Conservation (phyloP, 2,113 vertebrate species). For the Corythoichthys haematopterus region DNA sequence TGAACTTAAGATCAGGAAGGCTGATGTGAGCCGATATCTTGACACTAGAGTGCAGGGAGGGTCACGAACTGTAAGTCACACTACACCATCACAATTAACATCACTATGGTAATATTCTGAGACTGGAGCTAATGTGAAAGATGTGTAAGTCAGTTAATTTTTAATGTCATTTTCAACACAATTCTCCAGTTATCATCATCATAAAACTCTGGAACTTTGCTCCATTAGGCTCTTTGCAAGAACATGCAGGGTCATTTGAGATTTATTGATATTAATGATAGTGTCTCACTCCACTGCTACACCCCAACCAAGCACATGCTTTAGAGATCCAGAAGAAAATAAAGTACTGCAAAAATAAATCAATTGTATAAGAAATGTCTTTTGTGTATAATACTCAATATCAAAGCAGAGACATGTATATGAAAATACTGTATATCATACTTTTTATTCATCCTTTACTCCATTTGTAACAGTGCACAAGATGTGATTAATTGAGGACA, state of each 20-base stretch:
- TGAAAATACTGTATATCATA: too few species aligned
- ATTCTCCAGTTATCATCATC: constrained; percentile 51
- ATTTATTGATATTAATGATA: constrained; percentile 2
- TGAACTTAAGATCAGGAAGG: constrained; percentile 44
- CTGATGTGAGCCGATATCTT: constrained; percentile 47
- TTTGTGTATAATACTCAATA: background rate
- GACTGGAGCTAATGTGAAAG: constrained; percentile 60
- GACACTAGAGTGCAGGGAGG: constrained; percentile 37
- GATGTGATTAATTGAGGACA: too few species aligned
- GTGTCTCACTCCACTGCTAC: constrained; percentile 3
- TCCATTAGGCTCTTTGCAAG: constrained; percentile 54
- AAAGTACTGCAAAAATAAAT: background rate
- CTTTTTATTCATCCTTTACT: too few species aligned
- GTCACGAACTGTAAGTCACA: constrained; percentile 46
- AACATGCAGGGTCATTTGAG: constrained; percentile 47
- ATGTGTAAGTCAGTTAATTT: constrained; percentile 60
- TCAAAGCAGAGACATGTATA: too few species aligned
- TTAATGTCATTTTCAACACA: constrained; percentile 59
- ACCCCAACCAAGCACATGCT: background rate
- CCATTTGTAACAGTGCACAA: too few species aligned
- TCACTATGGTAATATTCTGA: constrained; percentile 57
- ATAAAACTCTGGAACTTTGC: constrained; percentile 55
- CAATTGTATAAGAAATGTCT: background rate
- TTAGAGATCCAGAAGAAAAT: background rate
- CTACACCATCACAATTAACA: constrained; percentile 42